Base-by-base conservation (phyloP, 2,113 vertebrate genomes). In the human region DNA sequence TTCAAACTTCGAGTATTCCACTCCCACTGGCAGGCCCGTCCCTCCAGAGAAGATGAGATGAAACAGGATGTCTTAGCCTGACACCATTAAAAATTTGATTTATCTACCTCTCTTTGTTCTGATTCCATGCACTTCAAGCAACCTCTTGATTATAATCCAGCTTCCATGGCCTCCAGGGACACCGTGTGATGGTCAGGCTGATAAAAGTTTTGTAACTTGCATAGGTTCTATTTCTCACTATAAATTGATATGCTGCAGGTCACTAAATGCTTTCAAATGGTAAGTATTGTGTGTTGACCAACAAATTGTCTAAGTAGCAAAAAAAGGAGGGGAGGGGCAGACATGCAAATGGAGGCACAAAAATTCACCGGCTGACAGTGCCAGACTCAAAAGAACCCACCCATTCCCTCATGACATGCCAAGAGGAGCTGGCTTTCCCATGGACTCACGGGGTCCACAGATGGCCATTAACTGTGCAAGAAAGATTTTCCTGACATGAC, bases 41-140 rank as follows among this genome's bases (percentile, higher is more conserved):
- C 48, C 45, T 76, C 83, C 83, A 70, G 83, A 92, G 81, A 59
- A 79, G 72, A 96, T 25, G 75, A 80, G 18, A 78, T 64, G 45
- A 94, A 94, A 96, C 43, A 93, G 52, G 38, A 72, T 35, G 32
- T 93, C 76, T 94, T 52, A 94, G 68, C 52, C 81, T 93, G 70
- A 78, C 38, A 87, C 61, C 61, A 72, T 73, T 85, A 88, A 92
- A 85, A 87, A 64, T 52, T 30, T 84, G 80, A 80, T 92, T 87
- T 83, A 90, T 84, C 64, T 81, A 82, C 72, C 50, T 96, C 84
- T 94, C 97, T 97, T 94, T 97, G 96, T 96, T 96, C 94, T 90
- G 22, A 70, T 66, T 94, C 93, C 91, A 94, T 27, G 83, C 6
- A 89, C 85, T 97, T 96, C 92, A 80, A 84, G 95, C 76, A 93